phyloP scores from a whole-genome alignment of 2,797 vertebrate genomes.

The Tauraco hartlaubi region DNA sequence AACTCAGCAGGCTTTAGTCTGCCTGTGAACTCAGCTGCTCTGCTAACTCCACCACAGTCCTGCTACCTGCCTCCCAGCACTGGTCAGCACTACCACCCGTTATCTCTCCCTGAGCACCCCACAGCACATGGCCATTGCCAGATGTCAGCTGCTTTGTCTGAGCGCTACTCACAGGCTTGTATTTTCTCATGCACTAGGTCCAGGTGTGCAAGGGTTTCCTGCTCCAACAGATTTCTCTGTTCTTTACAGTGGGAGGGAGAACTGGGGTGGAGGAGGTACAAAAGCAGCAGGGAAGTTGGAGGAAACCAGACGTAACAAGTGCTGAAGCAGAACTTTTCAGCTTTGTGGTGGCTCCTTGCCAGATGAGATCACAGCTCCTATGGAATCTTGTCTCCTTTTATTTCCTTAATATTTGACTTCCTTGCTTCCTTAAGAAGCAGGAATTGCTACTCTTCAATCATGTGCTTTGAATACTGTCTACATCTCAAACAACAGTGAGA shows the following conservation, averaged over 20 bases:
- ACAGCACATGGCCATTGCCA: neutral
- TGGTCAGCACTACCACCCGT: fast-evolving
- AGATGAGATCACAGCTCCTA: conserved; percentile 59
- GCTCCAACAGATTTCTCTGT: neutral
- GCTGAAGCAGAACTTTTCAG: conserved; percentile 43
- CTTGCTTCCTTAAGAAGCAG: conserved; percentile 17
- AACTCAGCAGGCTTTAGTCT: neutral
- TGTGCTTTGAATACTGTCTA: neutral
- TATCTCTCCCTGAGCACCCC: neutral
- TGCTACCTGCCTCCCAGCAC: neutral
- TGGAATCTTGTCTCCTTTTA: conserved; percentile 36
- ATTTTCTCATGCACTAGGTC: neutral
- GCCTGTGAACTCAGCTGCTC: neutral
- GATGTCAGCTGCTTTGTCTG: neutral
- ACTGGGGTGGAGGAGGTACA: neutral
- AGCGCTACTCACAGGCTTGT: neutral
- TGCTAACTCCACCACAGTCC: neutral
- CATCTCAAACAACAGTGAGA: neutral
- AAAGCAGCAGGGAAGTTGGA: conserved; percentile 3
- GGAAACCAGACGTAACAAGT: conserved; percentile 30
- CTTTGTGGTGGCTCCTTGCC: neutral
- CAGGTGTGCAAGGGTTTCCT: neutral
- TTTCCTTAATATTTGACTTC: conserved; percentile 36
- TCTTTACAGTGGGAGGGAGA: neutral
- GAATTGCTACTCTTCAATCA: neutral